Evolutionary conservation across 2,113 vertebrate species (phyloP), one percentile per base, ranked within the genome.

Genomic region (Silurus meridionalis): DNA sequence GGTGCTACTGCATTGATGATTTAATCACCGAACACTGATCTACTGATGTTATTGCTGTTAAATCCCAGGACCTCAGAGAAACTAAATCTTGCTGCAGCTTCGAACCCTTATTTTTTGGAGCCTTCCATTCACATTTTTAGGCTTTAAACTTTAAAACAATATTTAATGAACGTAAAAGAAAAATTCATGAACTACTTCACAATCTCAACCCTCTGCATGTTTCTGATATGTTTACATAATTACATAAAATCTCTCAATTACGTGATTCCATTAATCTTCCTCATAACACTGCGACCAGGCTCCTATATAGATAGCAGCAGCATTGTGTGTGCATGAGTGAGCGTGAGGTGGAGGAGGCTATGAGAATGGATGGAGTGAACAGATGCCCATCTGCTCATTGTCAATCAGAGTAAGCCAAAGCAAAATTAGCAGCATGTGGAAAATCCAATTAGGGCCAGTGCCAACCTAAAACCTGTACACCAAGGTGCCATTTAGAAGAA

Each of bases 391-490:
- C 87, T 90, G 87, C 80, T 90, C 87, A 74, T 50, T 85, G 89
- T 87, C 85, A 90, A 87, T 87, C 86, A 84, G 48, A 86, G 71
- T 83, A 71, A 85, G 74, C 83, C 87, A 83, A 83, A 82, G 86
- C 84, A 83, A 87, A 78, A 89, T 90, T 82, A 89, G 78, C 83
- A 88, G 84, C 82, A 86, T 88, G 88, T 85, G 86, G 86, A 84
- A 87, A 84, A 89, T 89, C 90, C 88, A 85, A 82, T 89, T 85
- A 85, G 84, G 74, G 78, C 80, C 67, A 46, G 23, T 81, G 85
- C 85, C 88, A 87, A 69, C 46, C 64, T 80, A 80, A 69, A 88
- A 69, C 80, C 82, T 79, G 57, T 64, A 78, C 86, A 88, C 79
- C 21, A 55, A 89, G 46, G 83, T 72, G 72, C 83, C 81, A 80